Base-by-base conservation (phyloP, 2,113 vertebrate genomes). In the Pithys albifrons region DNA sequence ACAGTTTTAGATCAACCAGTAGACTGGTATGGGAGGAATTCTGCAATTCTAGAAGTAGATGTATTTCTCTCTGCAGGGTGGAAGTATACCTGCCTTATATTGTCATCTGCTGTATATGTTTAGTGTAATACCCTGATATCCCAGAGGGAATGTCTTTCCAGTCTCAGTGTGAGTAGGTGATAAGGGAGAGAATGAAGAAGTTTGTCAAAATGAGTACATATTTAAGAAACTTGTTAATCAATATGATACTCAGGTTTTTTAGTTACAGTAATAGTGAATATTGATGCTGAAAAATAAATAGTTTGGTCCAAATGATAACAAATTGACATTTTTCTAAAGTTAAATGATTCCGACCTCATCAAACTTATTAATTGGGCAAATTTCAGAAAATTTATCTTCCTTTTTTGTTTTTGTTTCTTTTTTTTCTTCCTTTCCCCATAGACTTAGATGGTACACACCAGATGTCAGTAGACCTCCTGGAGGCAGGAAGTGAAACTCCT, bases 401-500 rank as follows among this genome's bases (percentile, higher is more conserved):
- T 16, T 72, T 87, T 88, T 93, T 41, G 79, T 24, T 7, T 54
- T 76, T 76, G 69, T 91, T 72, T 58, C 24, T 10, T 35, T 76
- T 84, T 76, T 69, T 12, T 12, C 37, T 28, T 28, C 12, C 9
- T 41, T 13, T 3, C 12, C 12, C 23, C 0, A 2, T 49, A 71
- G 43, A 12, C 29, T 95, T 94, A 64, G 46, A 95, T 20, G 22
- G 48, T 94, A 72, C 31, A 59, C 62, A 91, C 62, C 89, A 97
- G 97, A 94, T 97, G 73, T 96, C 94, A 97, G 51, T 76, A 94
- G 78, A 93, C 16, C 35, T 97, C 91, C 89, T 96, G 58, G 51
- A 97, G 65, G 87, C 80, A 97, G 95, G 70, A 96, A 95, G 29
- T 91, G 67, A 94, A 96, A 96, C 88, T 96, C 48, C 94, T 97